These are phyloP conservation scores for Antedon mediterranea DNA, from an alignment of 53 echinoderm and acorn worm species.

Conservation along the genomic window DNA sequence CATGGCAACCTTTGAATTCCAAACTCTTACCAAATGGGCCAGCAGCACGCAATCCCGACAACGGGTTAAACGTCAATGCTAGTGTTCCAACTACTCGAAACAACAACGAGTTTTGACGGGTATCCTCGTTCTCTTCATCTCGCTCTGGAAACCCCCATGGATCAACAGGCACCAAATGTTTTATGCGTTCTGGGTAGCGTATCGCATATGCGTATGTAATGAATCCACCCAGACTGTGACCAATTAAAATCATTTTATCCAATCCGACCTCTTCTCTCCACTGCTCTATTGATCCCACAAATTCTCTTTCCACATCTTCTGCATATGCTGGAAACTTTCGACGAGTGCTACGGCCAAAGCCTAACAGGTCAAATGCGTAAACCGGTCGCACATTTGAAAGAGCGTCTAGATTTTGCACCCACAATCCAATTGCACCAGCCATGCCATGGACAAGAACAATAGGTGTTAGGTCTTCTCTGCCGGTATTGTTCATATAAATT, in stretches of 20 bases:
- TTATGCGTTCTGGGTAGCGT: conserved; percentile 52
- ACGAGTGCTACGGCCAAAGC: conserved; percentile 77
- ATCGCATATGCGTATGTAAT: conserved; percentile 56
- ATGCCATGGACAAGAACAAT: conserved; percentile 81
- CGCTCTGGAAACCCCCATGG: conserved; percentile 78
- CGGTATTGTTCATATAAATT: conserved; percentile 23
- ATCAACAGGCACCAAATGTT: conserved; percentile 70
- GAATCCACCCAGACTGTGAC: conserved; percentile 87
- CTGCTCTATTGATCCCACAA: conserved; percentile 63
- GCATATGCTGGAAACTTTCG: conserved; percentile 37
- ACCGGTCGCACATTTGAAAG: conserved; percentile 38
- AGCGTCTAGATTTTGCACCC: conserved; percentile 65
- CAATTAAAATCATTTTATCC: conserved; percentile 80
- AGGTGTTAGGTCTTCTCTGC: conserved; percentile 41
- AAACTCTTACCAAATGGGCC: conserved; percentile 70
- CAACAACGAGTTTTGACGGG: conserved; percentile 44
- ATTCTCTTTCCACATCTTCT: conserved; percentile 58
- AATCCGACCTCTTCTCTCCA: conserved; percentile 71
- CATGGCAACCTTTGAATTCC: too few species aligned
- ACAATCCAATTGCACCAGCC: conserved; percentile 64
- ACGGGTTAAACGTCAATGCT: conserved; percentile 53
- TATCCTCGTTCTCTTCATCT: conserved; percentile 20
- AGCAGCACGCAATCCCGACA: conserved; percentile 68
- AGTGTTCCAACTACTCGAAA: conserved; percentile 50
- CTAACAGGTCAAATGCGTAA: conserved; percentile 77